phyloP scores from a whole-genome alignment of 53 echinoderm and acorn worm genomes.

The Stichopus horrens region DNA sequence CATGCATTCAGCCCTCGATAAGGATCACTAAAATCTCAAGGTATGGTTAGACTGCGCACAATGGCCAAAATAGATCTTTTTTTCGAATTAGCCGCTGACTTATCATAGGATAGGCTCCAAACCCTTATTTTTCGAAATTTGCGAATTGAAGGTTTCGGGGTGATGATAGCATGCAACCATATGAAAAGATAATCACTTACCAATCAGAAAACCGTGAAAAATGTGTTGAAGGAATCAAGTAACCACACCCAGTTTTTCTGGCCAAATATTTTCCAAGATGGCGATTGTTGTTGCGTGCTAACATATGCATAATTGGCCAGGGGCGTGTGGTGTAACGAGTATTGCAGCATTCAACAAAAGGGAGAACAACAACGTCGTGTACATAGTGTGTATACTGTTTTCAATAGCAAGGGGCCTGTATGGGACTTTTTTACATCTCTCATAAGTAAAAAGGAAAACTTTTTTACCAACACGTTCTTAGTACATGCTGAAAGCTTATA shows the following conservation, averaged over 20 bases:
- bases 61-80: not conserved
- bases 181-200: constrained; percentile 61
- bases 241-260: constrained; percentile 54
- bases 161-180: constrained; percentile 29
- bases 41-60: not conserved
- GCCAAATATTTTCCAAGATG: constrained; percentile 84
- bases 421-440: constrained; percentile 28
- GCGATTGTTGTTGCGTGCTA: constrained; percentile 95
- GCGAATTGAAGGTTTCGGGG: not conserved
- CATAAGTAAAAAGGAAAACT: not conserved
- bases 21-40: not conserved
- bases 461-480: not conserved
- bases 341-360: constrained; percentile 86
- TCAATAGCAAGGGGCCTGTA: constrained; percentile 35
- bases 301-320: constrained; percentile 93
- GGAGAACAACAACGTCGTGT: constrained; percentile 60
- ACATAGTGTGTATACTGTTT: constrained; percentile 31
- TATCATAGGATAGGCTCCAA: constrained; percentile 43
- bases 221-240: constrained; percentile 43
- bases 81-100: constrained; percentile 50
- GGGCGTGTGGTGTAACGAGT: constrained; percentile 63
- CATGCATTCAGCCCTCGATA: not conserved
- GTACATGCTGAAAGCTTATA: not conserved
- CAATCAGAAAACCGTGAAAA: constrained; percentile 46
- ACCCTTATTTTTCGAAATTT: constrained; percentile 9